Evolutionary conservation across 2,113 vertebrate species (phyloP).

Genomic region (Rhea americana): DNA sequence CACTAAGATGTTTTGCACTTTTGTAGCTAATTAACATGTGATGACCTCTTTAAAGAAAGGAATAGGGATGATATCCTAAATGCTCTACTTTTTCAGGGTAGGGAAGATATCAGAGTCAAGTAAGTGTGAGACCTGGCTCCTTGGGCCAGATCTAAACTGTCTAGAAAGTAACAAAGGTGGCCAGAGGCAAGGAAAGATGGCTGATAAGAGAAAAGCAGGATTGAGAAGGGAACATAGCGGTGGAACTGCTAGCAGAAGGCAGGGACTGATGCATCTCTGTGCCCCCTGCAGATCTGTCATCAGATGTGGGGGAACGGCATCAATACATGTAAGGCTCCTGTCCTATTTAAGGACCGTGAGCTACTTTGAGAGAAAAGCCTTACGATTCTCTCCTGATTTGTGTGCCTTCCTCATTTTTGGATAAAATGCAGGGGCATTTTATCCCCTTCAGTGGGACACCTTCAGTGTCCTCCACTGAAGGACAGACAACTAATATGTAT

Average conservation of each 20-base stretch:
- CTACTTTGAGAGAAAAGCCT: not conserved
- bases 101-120: not conserved
- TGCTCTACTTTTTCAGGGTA: not conserved
- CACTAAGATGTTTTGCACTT: not conserved
- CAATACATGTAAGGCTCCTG: rapidly evolving
- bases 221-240: not conserved
- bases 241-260: not conserved
- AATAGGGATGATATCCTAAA: not conserved
- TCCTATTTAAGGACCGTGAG: not conserved
- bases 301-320: not conserved
- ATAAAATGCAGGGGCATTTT: not conserved
- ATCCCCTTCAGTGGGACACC: no score
- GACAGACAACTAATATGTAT: not conserved
- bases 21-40: not conserved
- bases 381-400: not conserved
- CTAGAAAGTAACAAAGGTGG: not conserved
- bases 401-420: not conserved
- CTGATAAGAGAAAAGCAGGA: not conserved
- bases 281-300: not conserved
- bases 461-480: not conserved
- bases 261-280: not conserved
- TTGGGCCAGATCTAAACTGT: not conserved
- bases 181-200: not conserved
- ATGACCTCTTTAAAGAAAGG: not conserved
- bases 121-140: not conserved